Percentiles rank a stretch among this genome's conserved stretches.
Conservation (phyloP, 2,113 vertebrate species). For the Melanotaenia duboulayi region DNA sequence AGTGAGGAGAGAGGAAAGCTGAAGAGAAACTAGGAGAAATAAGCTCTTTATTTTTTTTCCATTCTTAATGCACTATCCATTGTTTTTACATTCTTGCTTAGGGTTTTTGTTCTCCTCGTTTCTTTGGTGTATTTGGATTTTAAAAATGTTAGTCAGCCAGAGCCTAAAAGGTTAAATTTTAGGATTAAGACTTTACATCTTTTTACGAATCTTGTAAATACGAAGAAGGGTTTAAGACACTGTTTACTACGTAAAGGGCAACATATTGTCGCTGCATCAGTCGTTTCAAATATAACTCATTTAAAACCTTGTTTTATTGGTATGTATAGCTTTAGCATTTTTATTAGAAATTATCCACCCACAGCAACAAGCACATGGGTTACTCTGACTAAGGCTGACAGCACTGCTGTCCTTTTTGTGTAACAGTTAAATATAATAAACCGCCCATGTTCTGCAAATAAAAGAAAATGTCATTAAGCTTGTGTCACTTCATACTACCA, state of each 20-base stretch:
- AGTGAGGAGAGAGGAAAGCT: not conserved
- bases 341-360: not conserved
- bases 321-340: slow-evolving; percentile 5
- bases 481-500: not conserved
- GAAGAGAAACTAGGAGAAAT: not conserved
- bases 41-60: slow-evolving; percentile 9
- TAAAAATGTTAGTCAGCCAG: slow-evolving; percentile 23
- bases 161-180: slow-evolving; percentile 45
- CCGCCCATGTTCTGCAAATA: not conserved
- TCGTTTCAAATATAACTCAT: slow-evolving; percentile 24
- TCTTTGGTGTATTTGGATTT: not conserved
- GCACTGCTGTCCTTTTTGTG: not conserved
- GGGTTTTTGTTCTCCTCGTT: slow-evolving; percentile 8
- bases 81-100: slow-evolving; percentile 20
- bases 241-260: slow-evolving; percentile 26
- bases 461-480: not conserved
- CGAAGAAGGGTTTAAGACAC: slow-evolving; percentile 28
- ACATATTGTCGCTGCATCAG: slow-evolving; percentile 6
- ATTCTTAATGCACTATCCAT: not conserved
- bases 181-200: slow-evolving; percentile 37
- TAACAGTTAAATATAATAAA: too few species aligned
- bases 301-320: not conserved
- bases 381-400: not conserved
- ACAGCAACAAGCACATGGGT: not conserved
- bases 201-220: slow-evolving; percentile 32